These are phyloP conservation scores for Gyrodactylus salaris DNA, from an alignment of 1,140 invertebrate genomes.

Conservation along the genomic window DNA sequence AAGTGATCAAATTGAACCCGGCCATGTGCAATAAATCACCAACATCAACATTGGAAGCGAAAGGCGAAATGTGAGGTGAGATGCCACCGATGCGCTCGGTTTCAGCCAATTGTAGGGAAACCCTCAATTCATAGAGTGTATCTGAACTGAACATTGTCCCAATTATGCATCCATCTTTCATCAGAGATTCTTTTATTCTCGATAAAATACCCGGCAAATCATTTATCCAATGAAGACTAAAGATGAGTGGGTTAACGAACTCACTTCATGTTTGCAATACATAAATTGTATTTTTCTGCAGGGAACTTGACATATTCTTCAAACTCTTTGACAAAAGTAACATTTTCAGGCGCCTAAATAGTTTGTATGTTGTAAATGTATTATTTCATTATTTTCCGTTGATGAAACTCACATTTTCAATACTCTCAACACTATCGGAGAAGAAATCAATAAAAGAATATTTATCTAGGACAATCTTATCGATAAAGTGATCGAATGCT, in stretches of 20 bases:
- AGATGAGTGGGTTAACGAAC: not conserved
- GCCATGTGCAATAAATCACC: conserved; percentile 41
- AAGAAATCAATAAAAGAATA: not conserved
- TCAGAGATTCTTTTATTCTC: conserved; percentile 26
- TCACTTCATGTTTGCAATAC: not conserved
- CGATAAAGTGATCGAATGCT: not conserved
- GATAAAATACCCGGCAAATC: not conserved
- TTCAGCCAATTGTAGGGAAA: conserved; percentile 67
- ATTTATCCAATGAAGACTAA: not conserved
- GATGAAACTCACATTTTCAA: not conserved
- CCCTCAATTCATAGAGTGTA: conserved; percentile 57
- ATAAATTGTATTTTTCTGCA: not conserved
- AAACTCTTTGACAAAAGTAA: not conserved
- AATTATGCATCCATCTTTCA: conserved; percentile 62
- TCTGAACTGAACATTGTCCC: conserved; percentile 80
- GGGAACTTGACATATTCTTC: not conserved
- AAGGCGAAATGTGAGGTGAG: conserved; percentile 66
- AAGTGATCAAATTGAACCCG: conserved; percentile 66
- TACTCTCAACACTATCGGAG: not conserved
- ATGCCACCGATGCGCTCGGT: conserved; percentile 45
- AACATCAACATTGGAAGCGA: conserved; percentile 42
- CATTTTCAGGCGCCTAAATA: not conserved
- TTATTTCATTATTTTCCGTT: too few species aligned
- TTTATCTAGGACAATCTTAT: not conserved
- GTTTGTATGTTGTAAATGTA: too few species aligned